These are phyloP conservation scores for Cheilosia pagana DNA, from an alignment of 2,888 invertebrate species.

Conservation along the genomic window DNA sequence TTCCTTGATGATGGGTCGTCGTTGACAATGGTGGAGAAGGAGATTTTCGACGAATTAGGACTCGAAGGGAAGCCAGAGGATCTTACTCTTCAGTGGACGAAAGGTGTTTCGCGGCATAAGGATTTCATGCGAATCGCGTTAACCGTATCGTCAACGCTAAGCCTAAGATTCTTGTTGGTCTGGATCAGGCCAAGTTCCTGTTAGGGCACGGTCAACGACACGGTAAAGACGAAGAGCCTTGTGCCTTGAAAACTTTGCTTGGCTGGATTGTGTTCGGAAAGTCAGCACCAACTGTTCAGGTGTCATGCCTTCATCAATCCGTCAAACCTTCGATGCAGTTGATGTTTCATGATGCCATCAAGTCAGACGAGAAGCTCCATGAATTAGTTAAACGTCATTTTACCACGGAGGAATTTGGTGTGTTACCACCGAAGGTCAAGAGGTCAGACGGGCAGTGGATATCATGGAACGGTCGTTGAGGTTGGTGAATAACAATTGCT, in stretches of 20 bases:
- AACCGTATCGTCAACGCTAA: constrained; percentile 10
- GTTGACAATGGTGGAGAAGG: constrained; percentile 13
- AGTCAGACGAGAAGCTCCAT: constrained; percentile 15
- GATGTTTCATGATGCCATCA: constrained; percentile 20
- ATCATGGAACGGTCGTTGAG: constrained; percentile 23
- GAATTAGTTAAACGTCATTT: constrained; percentile 26
- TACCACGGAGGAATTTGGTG: constrained; percentile 24
- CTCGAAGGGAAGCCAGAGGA: constrained; percentile 6
- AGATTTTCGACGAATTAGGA: constrained; percentile 8
- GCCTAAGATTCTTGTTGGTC: constrained; percentile 3
- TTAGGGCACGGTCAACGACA: constrained; percentile 2
- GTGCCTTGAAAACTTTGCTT: constrained; percentile 30
- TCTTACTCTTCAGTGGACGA: constrained; percentile 14
- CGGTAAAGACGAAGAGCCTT: constrained; percentile 19
- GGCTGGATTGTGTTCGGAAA: constrained; percentile 26
- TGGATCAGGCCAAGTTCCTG: constrained; percentile 15
- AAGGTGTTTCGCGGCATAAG: constrained; percentile 1
- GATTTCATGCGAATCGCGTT: background rate
- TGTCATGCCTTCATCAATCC: constrained; percentile 3
- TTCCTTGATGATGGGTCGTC: constrained; percentile 18
- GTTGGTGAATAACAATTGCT: background rate
- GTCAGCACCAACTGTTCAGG: background rate
- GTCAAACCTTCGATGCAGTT: constrained; percentile 4
- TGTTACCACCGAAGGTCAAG: constrained; percentile 2
- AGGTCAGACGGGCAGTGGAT: constrained; percentile 9